phyloP scores from a whole-genome alignment of 2,797 vertebrate species.

The Pantherophis alleghaniensis region DNA sequence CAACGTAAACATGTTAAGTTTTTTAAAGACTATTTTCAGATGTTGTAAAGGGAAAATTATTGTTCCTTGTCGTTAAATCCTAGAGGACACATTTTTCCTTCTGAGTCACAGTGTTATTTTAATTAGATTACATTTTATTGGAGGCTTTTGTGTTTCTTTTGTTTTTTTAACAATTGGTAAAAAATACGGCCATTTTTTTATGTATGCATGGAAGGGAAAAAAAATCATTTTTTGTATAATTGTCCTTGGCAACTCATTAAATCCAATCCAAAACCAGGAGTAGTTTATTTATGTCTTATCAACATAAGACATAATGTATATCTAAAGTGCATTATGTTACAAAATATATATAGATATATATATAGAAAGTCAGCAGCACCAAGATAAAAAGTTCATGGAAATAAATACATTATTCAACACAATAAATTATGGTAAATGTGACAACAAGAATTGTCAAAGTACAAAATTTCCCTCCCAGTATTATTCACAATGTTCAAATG shows the following conservation, averaged over 20 bases:
- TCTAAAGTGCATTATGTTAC: constrained; percentile 98
- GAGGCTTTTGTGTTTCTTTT: constrained; percentile 55
- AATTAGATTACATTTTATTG: constrained; percentile 81
- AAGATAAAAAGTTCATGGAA: constrained; percentile 89
- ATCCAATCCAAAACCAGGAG: constrained; percentile 80
- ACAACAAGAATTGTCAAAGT: constrained; percentile 80
- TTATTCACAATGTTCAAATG: constrained; percentile 76
- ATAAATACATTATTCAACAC: constrained; percentile 92
- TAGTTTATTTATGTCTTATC: constrained; percentile 75
- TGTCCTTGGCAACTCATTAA: constrained; percentile 79
- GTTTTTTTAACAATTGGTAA: constrained; percentile 72
- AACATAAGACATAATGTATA: constrained; percentile 87
- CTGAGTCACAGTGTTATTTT: constrained; percentile 63
- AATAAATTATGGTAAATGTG: constrained; percentile 93
- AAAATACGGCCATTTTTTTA: constrained; percentile 77
- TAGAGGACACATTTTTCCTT: constrained; percentile 58
- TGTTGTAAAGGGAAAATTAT: constrained; percentile 45
- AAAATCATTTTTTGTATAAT: constrained; percentile 65
- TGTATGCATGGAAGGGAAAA: constrained; percentile 72
- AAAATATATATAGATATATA: constrained; percentile 74
- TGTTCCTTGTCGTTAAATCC: constrained; percentile 53
- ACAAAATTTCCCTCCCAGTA: constrained; percentile 53
- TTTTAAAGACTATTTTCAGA: constrained; percentile 56
- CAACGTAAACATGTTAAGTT: constrained; percentile 60
- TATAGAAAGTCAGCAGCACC: constrained; percentile 94